phyloP scores from a whole-genome alignment of 2,888 invertebrate species.

The Rotaria magnacalcarata region DNA sequence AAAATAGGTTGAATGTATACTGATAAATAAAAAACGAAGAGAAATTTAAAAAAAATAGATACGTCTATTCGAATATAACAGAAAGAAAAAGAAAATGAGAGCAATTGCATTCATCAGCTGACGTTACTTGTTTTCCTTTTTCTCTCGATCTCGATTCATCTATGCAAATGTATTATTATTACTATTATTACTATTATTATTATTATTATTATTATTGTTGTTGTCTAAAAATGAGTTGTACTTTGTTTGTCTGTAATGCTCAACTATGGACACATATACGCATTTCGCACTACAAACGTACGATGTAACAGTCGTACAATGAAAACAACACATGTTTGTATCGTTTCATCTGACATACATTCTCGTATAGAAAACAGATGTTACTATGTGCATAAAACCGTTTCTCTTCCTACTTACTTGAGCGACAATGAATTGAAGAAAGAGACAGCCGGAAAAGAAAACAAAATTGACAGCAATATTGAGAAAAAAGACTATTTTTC shows the following conservation, averaged over 20 bases:
- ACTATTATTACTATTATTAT: not conserved
- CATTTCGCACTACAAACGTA: not conserved
- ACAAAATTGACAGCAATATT: not conserved
- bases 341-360: not conserved
- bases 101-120: not conserved
- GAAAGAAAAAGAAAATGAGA: not conserved
- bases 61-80: not conserved
- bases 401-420: not conserved
- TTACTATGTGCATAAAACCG: not conserved
- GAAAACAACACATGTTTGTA: not conserved
- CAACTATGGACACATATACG: not conserved
- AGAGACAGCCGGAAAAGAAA: not conserved
- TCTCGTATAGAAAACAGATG: not conserved
- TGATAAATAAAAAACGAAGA: not conserved
- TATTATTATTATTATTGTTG: not conserved
- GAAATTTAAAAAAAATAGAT: not conserved
- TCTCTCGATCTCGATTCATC: not conserved
- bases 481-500: not conserved
- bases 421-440: not conserved
- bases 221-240: not conserved
- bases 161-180: not conserved
- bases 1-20: not conserved
- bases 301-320: not conserved
- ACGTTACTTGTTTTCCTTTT: not conserved
- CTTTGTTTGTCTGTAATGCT: not conserved